Conservation (phyloP, 2,113 vertebrate genomes). For the Felis catus region F.catus_Fca126_mat1.0 CM031428.1:69163501-69164000, state of each 20-base stretch:
- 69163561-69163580: neutral
- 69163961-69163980: neutral
- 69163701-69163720: neutral
- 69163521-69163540: neutral
- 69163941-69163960: neutral
- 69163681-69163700: neutral
- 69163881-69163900: neutral
- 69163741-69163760: no score
- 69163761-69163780: rapidly evolving
- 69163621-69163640: neutral
- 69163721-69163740: rapidly evolving
- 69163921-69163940: rapidly evolving
- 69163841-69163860: neutral
- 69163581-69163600: neutral
- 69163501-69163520: neutral
- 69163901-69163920: rapidly evolving
- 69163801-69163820: neutral
- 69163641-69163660: neutral
- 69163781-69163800: no score
- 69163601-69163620: neutral
- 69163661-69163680: no score
- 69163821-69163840: rapidly evolving
- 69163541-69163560: neutral
- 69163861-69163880: neutral
- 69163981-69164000: neutral